Percentiles rank a stretch among this genome's conserved stretches.
These are phyloP conservation scores for Blera fallax DNA, from an alignment of 2,888 invertebrate species.

Conservation along the genomic window DNA sequence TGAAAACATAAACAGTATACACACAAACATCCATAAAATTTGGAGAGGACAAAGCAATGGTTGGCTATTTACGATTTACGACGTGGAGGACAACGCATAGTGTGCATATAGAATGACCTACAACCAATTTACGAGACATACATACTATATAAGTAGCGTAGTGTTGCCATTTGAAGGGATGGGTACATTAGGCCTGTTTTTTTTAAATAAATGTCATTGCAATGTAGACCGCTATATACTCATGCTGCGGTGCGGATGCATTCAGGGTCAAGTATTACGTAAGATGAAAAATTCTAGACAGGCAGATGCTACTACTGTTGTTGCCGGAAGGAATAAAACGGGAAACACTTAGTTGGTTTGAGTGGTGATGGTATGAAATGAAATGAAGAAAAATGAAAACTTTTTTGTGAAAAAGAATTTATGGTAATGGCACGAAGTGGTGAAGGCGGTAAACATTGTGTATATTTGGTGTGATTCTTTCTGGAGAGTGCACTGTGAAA, in stretches of 20 bases:
- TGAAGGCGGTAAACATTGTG: neutral
- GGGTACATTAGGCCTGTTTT: constrained; percentile 29
- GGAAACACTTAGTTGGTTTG: constrained; percentile 29
- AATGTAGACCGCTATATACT: neutral
- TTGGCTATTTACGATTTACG: constrained; percentile 27
- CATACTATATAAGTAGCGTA: too few relatives aligned
- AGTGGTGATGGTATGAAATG: constrained; percentile 3
- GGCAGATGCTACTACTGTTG: constrained; percentile 4
- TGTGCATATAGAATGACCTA: constrained; percentile 13
- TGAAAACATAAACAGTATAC: constrained; percentile 17
- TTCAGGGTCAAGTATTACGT: constrained; percentile 60
- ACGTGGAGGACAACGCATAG: constrained; percentile 25
- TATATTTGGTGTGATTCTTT: neutral
- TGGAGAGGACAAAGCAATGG: constrained; percentile 2
- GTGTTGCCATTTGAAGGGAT: neutral
- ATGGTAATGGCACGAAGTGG: neutral
- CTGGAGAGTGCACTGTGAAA: neutral
- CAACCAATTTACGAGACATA: constrained; percentile 28
- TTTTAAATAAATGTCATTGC: constrained; percentile 3
- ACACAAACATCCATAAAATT: neutral
- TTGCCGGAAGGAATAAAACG: constrained; percentile 20
- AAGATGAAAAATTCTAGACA: constrained; percentile 38
- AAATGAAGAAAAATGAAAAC: neutral
- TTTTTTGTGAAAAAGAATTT: neutral
- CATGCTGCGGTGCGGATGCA: constrained; percentile 6